Evolutionary conservation across 2,113 vertebrate species (phyloP), one percentile per base, ranked within the genome.

Genomic region (Bostrychus sinensis): DNA sequence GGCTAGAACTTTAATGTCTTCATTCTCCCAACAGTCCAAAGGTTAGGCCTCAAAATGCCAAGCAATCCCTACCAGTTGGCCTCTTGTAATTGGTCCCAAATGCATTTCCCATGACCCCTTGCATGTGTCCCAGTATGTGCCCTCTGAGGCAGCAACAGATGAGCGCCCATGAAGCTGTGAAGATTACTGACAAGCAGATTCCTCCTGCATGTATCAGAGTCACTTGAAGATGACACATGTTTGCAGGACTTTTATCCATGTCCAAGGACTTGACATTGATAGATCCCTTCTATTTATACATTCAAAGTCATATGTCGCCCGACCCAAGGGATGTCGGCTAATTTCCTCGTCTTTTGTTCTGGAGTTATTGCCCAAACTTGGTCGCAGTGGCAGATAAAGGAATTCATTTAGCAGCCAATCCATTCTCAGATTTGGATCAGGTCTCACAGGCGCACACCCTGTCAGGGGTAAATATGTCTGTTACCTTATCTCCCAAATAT

Each of bases 31-130:
- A 67, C 11, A 55, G 86, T 78, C 19, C 81, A 83, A 77, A 89
- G 89, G 76, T 90, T 70, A 83, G 62, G 54, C 64, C 19, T 48
- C 20, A 45, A 80, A 85, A 87, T 70, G 53, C 62, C 79, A 41
- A 23, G 36, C 67, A 65, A 74, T 79, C 77, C 63, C 45, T 32
- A 1, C 63, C 87, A 90, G 84, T 86, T 91, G 90, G 70, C 73
- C 66, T 13, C 25, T 51, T 70, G 71, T 87, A 85, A 89, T 88
- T 89, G 80, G 60, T 53, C 37, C 54, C 54, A 5, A 66, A 65
- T 70, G 63, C 42, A 55, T 82, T 89, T 88, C 87, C 80, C 87
- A 89, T 84, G 86, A 90, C 86, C 87, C 23, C 38, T n/a, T 34
- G 28, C 55, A 17, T 9, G 34, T 46, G 43, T 62, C 43, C 14